Evolutionary conservation across 2,888 invertebrate genomes (phyloP).

Genomic region (Allacma fusca): DNA sequence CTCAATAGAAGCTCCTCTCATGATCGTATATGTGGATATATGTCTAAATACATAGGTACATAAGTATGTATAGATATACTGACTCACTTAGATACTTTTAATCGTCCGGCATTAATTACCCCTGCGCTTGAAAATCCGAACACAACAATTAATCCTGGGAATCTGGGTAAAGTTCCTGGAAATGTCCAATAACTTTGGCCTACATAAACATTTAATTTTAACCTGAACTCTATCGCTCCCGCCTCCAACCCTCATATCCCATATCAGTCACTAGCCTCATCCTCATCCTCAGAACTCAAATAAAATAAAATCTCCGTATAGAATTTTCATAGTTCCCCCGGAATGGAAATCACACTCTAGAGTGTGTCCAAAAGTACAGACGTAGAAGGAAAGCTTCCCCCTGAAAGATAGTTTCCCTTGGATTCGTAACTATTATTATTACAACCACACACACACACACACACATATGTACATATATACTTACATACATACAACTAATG

Average conservation of each 20-base stretch:
- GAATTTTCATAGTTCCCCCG: background rate
- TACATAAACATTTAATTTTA: constrained; percentile 12
- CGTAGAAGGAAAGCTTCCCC: too few species aligned
- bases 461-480: too few species aligned
- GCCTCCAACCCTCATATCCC: too few species aligned
- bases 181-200: constrained; percentile 8
- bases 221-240: background rate
- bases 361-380: background rate
- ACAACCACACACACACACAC: too few species aligned
- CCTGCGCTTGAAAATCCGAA: background rate
- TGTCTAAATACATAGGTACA: too few species aligned
- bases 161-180: background rate
- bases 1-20: too few species aligned
- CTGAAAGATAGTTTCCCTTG: too few species aligned
- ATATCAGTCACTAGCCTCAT: too few species aligned
- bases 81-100: background rate
- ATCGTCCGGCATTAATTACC: background rate
- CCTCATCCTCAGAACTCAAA: background rate
- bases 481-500: too few species aligned
- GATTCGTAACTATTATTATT: too few species aligned
- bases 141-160: constrained; percentile 12
- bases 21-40: too few species aligned
- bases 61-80: background rate
- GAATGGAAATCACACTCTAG: background rate
- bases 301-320: background rate